A percentile compares a stretch with the other conserved stretches of the same genome.
These are phyloP conservation scores for Creontiades dilutus DNA, from an alignment of 2,888 invertebrate species.

Conservation along the genomic window DNA sequence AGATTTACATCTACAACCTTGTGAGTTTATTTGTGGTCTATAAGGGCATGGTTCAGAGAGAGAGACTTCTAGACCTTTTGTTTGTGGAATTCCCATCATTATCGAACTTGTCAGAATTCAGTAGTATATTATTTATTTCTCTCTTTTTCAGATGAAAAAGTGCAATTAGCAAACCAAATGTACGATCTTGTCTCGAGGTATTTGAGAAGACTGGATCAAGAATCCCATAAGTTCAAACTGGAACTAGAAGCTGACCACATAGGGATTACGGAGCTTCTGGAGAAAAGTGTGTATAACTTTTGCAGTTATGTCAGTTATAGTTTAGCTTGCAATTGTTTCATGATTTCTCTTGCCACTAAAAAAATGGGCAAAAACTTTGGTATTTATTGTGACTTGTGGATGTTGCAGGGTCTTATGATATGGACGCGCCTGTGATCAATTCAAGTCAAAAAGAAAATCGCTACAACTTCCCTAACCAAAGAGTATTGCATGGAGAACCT, in stretches of 20 bases:
- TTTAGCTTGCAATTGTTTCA: too few relatives aligned
- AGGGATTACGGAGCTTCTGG: slow-evolving; percentile 96
- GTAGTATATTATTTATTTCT: too few relatives aligned
- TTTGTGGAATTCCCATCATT: too few relatives aligned
- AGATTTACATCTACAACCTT: too few relatives aligned
- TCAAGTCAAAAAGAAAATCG: slow-evolving; percentile 92
- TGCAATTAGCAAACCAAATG: slow-evolving; percentile 94
- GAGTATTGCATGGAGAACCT: slow-evolving; percentile 58
- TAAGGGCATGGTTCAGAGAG: too few relatives aligned
- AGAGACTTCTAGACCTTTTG: too few relatives aligned
- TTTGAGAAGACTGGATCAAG: slow-evolving; percentile 91
- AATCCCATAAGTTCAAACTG: slow-evolving; percentile 98
- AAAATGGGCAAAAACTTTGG: too few relatives aligned
- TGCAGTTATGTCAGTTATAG: too few relatives aligned
- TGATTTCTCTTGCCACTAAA: too few relatives aligned
- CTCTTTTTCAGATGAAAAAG: slow-evolving; percentile 88
- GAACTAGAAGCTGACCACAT: slow-evolving; percentile 99
- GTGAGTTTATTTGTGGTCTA: too few relatives aligned
- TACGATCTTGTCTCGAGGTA: slow-evolving; percentile 97
- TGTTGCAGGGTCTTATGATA: slow-evolving; percentile 86
- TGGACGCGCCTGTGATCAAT: slow-evolving; percentile 84
- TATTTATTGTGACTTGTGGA: not conserved
- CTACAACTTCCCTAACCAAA: slow-evolving; percentile 79
- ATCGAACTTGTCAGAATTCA: too few relatives aligned
- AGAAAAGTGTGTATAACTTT: slow-evolving; percentile 82